Evolutionary conservation across 2,113 vertebrate species (phyloP), one percentile per base, ranked within the genome.

Genomic region (Scolopax mira): DNA sequence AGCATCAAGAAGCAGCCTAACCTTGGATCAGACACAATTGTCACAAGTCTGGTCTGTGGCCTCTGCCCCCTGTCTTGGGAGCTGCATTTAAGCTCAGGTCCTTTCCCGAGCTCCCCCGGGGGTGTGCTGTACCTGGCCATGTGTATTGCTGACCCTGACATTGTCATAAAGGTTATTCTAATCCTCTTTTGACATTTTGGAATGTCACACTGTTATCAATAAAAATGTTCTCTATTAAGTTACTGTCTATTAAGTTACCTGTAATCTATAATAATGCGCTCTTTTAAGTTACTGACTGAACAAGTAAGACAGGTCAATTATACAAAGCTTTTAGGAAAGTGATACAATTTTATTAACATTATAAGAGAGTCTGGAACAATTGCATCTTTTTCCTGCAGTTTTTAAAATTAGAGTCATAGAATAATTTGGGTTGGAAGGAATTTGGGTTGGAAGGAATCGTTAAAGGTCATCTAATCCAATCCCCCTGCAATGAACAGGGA

Each of bases 261-360:
- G 24, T 44, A 81, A 81, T 8, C 23, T 61, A 12, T 35, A 93
- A 44, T 13, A 58, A 87, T 19, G 27, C 27, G 33, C 39, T 89
- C 77, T 39, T 17, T 35, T 58, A 82, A 90, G 30, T 48, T 42
- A 51, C 62, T 60, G 44, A 72, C 37, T 51, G 27, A 88, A 64
- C 8, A 79, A 49, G 24, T 31, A 55, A 74, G 22, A 52, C 3
- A 49, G 13, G 37, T 22, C 39, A 61, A 64, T 52, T 51, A 58
- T 17, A 83, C 5, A 58, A 10, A 70, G 25, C 39, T 85, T 85
- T 66, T 27, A 79, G 71, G 35, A 64, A 87, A 93, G 81, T 3
- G 0, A 65, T 37, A 78, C 1, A 0, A 3, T 14, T 28, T 44
- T 88, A 39, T 6, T 3, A 72, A 25, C 18, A 15, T 72, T 75